phyloP scores from a whole-genome alignment of 2,888 invertebrate species.

The Tachina lurida region DNA sequence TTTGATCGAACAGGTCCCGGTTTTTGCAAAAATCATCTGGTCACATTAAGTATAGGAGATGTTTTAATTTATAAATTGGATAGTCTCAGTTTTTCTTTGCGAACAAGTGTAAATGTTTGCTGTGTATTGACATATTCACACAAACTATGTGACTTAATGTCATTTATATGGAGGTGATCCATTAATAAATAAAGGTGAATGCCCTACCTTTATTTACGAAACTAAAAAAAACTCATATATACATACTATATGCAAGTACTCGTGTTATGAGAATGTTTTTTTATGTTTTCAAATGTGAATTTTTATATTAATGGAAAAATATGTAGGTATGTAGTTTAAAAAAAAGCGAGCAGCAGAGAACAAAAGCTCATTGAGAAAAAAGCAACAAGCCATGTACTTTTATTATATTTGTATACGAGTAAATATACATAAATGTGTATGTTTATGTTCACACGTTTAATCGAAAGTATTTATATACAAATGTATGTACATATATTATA shows the following conservation, averaged over 20 bases:
- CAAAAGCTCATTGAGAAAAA: constrained; percentile 1
- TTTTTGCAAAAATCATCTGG: no score
- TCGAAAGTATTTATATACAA: not conserved
- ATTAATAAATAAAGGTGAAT: not conserved
- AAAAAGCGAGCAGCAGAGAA: not conserved
- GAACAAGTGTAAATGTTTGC: no score
- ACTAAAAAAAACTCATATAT: not conserved
- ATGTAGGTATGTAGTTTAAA: not conserved
- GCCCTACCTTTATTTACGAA: constrained; percentile 40
- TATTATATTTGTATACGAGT: constrained; percentile 23
- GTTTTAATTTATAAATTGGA: no score
- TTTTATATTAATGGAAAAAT: constrained; percentile 1
- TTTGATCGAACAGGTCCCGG: no score
- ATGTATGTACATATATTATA: not conserved
- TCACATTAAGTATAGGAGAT: no score
- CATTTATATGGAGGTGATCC: constrained; percentile 40
- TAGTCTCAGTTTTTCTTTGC: no score
- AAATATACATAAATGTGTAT: not conserved
- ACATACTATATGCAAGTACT: not conserved
- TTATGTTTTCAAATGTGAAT: constrained; percentile 5
- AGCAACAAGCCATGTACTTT: constrained; percentile 11
- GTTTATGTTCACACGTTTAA: not conserved
- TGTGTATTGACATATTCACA: not conserved
- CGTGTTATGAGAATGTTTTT: not conserved
- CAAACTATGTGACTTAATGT: constrained; percentile 9